Conservation (phyloP, 2,797 vertebrate species). For the Odontamblyopus rebecca region DNA sequence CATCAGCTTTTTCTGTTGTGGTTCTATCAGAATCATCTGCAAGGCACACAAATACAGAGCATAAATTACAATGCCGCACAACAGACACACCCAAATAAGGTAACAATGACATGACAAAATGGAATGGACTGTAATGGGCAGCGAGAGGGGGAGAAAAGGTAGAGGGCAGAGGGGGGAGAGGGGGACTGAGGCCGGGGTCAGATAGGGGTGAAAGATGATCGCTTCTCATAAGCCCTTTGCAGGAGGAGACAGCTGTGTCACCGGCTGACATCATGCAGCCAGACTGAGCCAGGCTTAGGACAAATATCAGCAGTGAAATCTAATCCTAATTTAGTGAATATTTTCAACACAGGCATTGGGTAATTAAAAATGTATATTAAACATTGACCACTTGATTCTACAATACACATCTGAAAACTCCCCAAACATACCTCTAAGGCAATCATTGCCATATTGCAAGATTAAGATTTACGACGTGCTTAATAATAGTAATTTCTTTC, state of each 20-base stretch:
- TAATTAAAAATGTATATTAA: constrained; percentile 41
- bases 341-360: constrained; percentile 48
- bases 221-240: constrained; percentile 63
- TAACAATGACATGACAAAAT: constrained; percentile 5
- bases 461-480: neutral
- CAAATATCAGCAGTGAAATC: constrained; percentile 66
- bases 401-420: neutral
- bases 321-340: constrained; percentile 43
- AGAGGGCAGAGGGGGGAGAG: neutral
- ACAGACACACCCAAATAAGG: neutral
- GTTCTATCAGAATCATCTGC: constrained; percentile 69
- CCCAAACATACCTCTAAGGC: neutral
- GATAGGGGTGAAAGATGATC: constrained; percentile 65
- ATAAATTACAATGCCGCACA: constrained; percentile 1
- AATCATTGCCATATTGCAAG: neutral
- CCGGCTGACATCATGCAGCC: constrained; percentile 68
- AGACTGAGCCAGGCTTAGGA: constrained; percentile 62
- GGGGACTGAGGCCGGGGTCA: constrained; percentile 55
- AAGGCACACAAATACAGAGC: constrained; percentile 22
- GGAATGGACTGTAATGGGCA: constrained; percentile 14
- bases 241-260: constrained; percentile 74
- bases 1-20: constrained; percentile 23
- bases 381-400: neutral
- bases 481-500: neutral
- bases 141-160: constrained; percentile 25